Evolutionary conservation across 53 echinoderm and acorn worm species (phyloP), one percentile per base, ranked within the genome.

Genomic region (Zoroaster sp.): DNA sequence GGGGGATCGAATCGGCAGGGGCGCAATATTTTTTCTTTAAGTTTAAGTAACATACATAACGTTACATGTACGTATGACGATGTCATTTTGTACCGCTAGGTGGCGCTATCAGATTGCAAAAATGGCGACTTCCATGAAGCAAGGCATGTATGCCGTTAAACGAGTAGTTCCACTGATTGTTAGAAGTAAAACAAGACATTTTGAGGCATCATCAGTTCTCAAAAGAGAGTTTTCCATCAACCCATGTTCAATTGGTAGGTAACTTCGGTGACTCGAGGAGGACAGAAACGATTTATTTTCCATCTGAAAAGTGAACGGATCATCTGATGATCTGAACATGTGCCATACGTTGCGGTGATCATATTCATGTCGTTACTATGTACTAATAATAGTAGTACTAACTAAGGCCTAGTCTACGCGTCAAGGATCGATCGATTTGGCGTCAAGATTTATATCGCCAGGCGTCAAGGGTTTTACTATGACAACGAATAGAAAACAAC

Each of bases 121-220:
- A 83, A 83, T 83, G 83, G 83, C 83, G 83, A 47, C 83, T 35
- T 70, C 83, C 83, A 71, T 71, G 71, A 83, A 21, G 38, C 46
- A 83, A 30, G 83, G 83, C 83, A 71, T 71, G 83, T 35, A 36
- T 33, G 47, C 49, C 8, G 83, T 47, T n/a, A 69, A 83, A 71
- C 45, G 83, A 47, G 70, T 83, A 17, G 20, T 83, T 83, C 70
- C 83, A 0, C 71, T 83, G 69, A 10, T 83, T n/a, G 69, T 70
- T 49, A 69, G 83, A 35, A 51, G 71, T 33, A 45, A 83, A 70
- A 83, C 49, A 23, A 81, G 81, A 41, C 43, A 55, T 54, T 54
- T 66, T 41, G 59, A 41, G 38, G 44, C 67, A 40, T 65, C 68
- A 5, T 66, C 81, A 25, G 7, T 44, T 70, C 21, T 35, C 11